Conservation (phyloP, 2,113 vertebrate species). For the Ondatra zibethicus region DNA sequence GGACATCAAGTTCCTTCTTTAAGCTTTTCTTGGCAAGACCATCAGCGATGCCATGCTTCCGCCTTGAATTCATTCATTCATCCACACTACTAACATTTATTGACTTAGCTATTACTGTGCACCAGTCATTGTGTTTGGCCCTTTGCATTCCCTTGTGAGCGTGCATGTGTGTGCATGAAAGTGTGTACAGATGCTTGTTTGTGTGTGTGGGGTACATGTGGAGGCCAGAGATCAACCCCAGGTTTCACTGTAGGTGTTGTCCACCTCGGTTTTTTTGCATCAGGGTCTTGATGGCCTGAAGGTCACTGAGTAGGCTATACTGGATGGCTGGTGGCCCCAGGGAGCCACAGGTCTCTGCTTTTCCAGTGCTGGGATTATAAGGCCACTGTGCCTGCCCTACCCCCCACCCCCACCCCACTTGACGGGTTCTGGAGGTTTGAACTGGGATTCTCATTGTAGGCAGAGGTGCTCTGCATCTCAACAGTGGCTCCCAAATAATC, state of each 20-base stretch:
- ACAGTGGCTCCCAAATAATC: too few species aligned
- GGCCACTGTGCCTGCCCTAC: not conserved
- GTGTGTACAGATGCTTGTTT: not conserved
- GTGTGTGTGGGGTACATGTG: not conserved
- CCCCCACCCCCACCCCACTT: not conserved
- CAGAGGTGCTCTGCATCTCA: too few species aligned
- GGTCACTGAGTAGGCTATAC: not conserved
- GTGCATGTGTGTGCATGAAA: not conserved
- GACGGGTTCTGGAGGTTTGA: not conserved
- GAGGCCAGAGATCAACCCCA: not conserved
- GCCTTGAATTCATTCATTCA: not conserved
- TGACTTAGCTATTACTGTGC: too few species aligned
- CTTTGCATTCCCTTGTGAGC: not conserved
- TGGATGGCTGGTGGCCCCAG: not conserved
- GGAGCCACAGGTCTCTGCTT: not conserved
- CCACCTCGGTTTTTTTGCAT: not conserved
- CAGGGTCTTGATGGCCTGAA: not conserved
- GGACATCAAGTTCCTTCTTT: not conserved
- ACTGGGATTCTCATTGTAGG: not conserved
- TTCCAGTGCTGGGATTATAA: not conserved
- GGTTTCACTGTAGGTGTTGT: not conserved
- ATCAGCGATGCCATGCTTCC: not conserved
- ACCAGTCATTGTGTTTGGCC: not conserved
- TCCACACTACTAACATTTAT: too few species aligned
- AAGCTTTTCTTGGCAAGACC: not conserved